These are phyloP conservation scores for Oligia strigilis DNA, from an alignment of 2,888 invertebrate species.

Conservation along the genomic window DNA sequence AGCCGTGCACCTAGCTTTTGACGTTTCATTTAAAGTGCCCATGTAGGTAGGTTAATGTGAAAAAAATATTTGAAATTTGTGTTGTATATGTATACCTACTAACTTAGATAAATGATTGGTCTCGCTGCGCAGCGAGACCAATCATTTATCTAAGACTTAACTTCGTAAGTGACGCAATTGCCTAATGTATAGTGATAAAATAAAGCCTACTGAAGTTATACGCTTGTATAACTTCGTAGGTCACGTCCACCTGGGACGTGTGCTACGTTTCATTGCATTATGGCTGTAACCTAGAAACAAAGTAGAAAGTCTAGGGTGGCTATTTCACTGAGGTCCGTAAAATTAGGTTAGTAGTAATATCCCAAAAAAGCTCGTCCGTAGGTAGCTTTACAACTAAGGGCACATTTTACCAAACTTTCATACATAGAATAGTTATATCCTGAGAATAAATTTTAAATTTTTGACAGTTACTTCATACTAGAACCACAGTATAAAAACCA, in stretches of 20 bases:
- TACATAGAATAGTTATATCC: too few species aligned
- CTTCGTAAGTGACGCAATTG: neutral
- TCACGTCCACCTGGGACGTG: conserved; percentile 24
- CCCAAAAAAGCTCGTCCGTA: neutral
- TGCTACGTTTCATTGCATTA: conserved; percentile 9
- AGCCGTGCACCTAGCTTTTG: neutral
- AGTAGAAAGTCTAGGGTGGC: neutral
- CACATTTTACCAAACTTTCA: too few species aligned
- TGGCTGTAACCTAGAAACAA: conserved; percentile 5
- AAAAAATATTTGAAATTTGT: too few species aligned
- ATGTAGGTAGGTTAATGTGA: neutral
- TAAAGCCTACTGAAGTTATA: neutral
- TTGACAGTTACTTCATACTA: too few species aligned
- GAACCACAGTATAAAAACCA: too few species aligned
- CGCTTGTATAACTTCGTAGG: neutral
- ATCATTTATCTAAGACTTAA: too few species aligned
- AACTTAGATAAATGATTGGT: too few species aligned
- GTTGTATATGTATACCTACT: too few species aligned
- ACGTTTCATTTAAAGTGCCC: neutral
- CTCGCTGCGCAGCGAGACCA: too few species aligned
- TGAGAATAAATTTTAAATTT: too few species aligned
- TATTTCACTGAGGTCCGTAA: neutral
- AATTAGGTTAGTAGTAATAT: neutral
- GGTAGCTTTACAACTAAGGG: neutral
- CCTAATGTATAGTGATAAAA: neutral